Evolutionary conservation across 2,888 invertebrate species (phyloP).

Genomic region (Augochlorella aurata): DNA sequence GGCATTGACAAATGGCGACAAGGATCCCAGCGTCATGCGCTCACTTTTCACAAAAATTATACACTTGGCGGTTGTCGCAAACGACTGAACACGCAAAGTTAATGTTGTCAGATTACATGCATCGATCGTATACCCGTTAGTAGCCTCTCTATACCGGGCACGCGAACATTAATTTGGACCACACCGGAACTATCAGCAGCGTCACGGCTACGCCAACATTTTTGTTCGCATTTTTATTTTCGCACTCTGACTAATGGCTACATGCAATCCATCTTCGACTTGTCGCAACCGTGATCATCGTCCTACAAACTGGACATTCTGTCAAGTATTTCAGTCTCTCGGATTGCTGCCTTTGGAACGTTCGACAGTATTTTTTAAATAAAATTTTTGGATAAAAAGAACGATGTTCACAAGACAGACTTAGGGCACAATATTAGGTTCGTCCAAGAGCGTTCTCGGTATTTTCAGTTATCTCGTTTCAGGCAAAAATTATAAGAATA

Average conservation of each 20-base stretch:
- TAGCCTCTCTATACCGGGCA: background rate
- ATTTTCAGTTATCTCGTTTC: no score
- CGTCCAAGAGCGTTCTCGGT: no score
- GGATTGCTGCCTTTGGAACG: no score
- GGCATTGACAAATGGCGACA: slow-evolving; percentile 27
- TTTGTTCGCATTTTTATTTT: background rate
- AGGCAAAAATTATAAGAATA: no score
- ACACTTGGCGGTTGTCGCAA: slow-evolving; percentile 2
- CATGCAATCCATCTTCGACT: slow-evolving; percentile 2
- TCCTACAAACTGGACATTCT: background rate
- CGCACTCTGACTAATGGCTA: background rate
- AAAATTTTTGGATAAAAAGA: no score
- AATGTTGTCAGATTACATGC: background rate
- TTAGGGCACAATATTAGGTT: no score
- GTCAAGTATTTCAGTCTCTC: no score
- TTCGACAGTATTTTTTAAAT: no score
- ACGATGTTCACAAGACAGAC: no score
- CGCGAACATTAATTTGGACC: slow-evolving; percentile 37
- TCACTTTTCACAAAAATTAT: slow-evolving; percentile 8
- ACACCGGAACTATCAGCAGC: slow-evolving; percentile 15
- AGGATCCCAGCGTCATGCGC: background rate
- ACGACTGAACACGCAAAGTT: background rate
- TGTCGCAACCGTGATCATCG: background rate
- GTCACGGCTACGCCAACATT: slow-evolving; percentile 23
- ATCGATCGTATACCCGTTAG: slow-evolving; percentile 42